Base-by-base conservation (phyloP, 2,797 vertebrate genomes). In the Manis javanica region DNA sequence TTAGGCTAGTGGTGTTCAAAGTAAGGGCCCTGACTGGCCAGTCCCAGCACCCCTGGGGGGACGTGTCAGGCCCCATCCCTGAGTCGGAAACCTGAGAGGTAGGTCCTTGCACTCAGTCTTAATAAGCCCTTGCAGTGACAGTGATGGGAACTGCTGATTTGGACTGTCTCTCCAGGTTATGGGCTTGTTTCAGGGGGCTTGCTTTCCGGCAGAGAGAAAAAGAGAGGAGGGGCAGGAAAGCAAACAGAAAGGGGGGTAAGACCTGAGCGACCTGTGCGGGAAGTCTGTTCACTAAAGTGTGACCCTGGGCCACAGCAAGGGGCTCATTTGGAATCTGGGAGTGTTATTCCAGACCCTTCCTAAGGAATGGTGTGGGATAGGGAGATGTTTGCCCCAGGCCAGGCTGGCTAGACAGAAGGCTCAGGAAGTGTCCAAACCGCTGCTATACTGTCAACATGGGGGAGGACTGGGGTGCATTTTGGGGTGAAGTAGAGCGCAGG, bases 1-100 rank as follows among this genome's bases (percentile, higher is more conserved):
- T n/a, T 57, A 88, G 5, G 31, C 7, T 23, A n/a, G 7, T 59
- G 11, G 51, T 64, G 79, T 97, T 72, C 84, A 74, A 77, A 82
- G n/a, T 55, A 16, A 11, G 18, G 57, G 37, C 16, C 63, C 42
- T 42, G 34, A 42, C 29, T 21, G 3, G 34, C 63, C 26, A 24
- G 12, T 34, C 10, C 55, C 57, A 49, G 14, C 7, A 13, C 31
- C 13, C 2, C 42, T 51, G 5, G 37, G 51, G 69, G 51, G 69
- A 69, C 2, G 3, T 42, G 21, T 6, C 42, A 2, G 0, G 31
- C 19, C 51, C 16, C 5, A 3, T 23, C 12, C 5, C 34, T 14
- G 49, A 87, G 13, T 18, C 4, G 4, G 46, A 68, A 24, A 39
- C 12, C 11, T 42, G 29, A 23, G n/a, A 24, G 61, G 37, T 1